phyloP scores from a whole-genome alignment of 2,113 vertebrate species.

The Delphinus delphis region DNA sequence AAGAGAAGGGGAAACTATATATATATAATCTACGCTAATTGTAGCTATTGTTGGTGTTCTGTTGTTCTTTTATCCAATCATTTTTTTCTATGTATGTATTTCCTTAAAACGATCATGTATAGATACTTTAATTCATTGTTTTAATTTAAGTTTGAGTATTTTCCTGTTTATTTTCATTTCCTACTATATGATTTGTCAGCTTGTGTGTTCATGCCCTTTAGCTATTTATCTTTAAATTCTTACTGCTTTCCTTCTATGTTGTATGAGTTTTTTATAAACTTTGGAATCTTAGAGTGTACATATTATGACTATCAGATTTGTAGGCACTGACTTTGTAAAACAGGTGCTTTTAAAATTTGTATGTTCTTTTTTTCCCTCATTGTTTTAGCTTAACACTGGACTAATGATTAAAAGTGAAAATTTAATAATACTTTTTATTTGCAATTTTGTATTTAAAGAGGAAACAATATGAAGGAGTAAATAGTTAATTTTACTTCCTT shows the following conservation, averaged over 20 bases:
- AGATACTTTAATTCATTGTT: not conserved
- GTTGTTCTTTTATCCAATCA: not conserved
- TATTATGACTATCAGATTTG: not conserved
- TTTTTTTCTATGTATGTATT: constrained; percentile 1
- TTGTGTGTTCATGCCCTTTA: not conserved
- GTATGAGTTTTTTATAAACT: constrained; percentile 37
- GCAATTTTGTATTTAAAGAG: constrained; percentile 1
- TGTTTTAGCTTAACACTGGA: constrained; percentile 31
- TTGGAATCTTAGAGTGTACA: not conserved
- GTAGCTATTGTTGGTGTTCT: not conserved
- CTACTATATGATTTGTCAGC: not conserved
- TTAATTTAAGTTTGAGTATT: not conserved
- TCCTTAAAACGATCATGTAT: not conserved
- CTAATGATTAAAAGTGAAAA: constrained; percentile 20
- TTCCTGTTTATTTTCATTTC: constrained; percentile 25
- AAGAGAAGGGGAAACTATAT: not conserved
- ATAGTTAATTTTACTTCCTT: not conserved
- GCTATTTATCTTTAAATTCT: constrained; percentile 24
- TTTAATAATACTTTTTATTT: not conserved
- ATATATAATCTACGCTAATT: not conserved
- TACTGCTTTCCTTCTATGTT: not conserved
- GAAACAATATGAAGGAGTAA: not conserved
- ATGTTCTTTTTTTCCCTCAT: not conserved
- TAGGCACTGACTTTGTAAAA: constrained; percentile 39
- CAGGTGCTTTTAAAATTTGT: not conserved